A percentile compares a stretch with the other conserved stretches of the same genome.
These are phyloP conservation scores for Ivindomyrus marchei DNA, from an alignment of 2,113 vertebrate species.

Conservation along the genomic window DNA sequence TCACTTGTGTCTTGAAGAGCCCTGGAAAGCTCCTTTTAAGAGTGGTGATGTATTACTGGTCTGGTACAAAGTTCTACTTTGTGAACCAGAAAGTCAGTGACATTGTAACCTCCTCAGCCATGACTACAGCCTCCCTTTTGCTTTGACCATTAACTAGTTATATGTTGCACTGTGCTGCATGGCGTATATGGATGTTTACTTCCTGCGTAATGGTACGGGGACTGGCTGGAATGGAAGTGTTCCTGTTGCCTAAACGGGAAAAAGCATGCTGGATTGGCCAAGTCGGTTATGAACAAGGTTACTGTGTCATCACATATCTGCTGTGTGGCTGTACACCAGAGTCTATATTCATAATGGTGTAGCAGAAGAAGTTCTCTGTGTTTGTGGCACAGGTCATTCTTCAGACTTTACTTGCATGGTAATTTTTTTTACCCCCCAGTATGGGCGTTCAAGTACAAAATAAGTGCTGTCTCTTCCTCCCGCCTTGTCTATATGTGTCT, in stretches of 20 bases:
- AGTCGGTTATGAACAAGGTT: background rate
- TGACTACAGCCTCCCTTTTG: background rate
- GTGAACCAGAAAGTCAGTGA: background rate
- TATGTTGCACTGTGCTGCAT: background rate
- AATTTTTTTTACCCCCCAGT: background rate
- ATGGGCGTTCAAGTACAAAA: background rate
- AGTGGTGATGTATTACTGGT: conserved; percentile 2
- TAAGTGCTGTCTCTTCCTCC: background rate
- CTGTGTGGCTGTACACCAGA: background rate
- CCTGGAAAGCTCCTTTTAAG: background rate
- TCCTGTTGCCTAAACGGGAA: background rate
- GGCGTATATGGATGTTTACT: background rate
- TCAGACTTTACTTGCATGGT: background rate
- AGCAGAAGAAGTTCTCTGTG: background rate
- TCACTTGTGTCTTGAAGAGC: background rate
- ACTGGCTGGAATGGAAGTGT: background rate
- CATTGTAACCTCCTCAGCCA: background rate
- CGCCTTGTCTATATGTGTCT: background rate
- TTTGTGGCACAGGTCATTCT: background rate
- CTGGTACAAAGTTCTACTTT: conserved; percentile 9
- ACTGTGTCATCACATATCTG: background rate
- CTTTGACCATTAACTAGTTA: background rate
- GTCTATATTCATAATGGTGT: background rate
- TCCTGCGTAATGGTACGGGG: background rate
- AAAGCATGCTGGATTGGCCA: background rate